Conservation (phyloP, 1,140 invertebrate species). For the Luehdorfia chinensis region DNA sequence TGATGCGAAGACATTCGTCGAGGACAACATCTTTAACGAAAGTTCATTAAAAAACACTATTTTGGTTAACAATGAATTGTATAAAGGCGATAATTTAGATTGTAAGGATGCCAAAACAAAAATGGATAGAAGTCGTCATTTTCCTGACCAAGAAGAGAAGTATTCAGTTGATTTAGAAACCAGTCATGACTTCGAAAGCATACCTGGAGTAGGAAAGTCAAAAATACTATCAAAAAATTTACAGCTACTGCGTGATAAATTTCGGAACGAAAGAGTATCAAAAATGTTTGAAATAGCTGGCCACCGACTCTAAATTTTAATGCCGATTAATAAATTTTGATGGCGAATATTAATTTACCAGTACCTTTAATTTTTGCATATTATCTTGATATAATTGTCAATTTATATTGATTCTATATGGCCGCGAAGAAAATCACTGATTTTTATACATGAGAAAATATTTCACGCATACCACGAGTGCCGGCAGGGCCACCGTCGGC, state of each 20-base stretch:
- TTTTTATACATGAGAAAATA: no score
- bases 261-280: conserved; percentile 41
- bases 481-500: no score
- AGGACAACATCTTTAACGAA: background rate
- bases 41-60: background rate
- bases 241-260: conserved; percentile 28
- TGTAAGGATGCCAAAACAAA: conserved; percentile 39
- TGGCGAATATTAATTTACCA: no score
- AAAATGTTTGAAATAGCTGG: conserved; percentile 63
- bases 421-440: no score
- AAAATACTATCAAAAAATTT: conserved; percentile 34
- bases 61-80: conserved; percentile 5
- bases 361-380: no score
- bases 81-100: conserved; percentile 32
- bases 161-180: background rate
- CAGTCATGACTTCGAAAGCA: background rate
- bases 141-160: background rate
- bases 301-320: conserved; percentile 40
- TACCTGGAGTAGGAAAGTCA: no score
- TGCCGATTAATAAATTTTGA: no score
- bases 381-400: no score
- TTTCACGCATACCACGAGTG: no score
- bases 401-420: no score
- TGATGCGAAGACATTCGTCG: background rate
- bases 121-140: background rate